Conservation (phyloP, 2,797 vertebrate genomes). For the Otus scops region DNA sequence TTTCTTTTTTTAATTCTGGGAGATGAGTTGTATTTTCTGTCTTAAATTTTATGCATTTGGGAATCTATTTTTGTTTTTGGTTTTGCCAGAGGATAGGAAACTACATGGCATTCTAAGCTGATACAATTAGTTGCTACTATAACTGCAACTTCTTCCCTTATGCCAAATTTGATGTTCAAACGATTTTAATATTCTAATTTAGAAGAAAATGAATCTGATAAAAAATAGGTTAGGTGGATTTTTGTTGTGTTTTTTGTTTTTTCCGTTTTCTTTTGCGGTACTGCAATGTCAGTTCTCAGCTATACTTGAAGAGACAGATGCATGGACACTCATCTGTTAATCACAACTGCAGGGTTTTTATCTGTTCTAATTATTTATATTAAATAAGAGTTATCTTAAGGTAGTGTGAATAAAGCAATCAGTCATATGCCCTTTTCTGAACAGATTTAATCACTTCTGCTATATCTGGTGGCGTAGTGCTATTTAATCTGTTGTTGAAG, state of each 20-base stretch:
- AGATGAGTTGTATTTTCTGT: neutral
- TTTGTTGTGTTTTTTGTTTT: neutral
- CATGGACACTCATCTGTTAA: neutral
- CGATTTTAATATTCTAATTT: neutral
- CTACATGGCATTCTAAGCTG: neutral
- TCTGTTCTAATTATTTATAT: neutral
- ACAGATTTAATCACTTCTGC: neutral
- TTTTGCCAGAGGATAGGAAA: neutral
- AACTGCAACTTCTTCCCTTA: neutral
- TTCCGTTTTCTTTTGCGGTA: neutral
- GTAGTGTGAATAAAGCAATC: neutral
- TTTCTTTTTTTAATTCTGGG: neutral
- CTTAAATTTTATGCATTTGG: neutral
- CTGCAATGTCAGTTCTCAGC: neutral
- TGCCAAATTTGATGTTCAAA: neutral
- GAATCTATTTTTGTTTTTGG: neutral
- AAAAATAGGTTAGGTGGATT: neutral
- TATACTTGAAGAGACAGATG: neutral
- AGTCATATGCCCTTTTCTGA: neutral
- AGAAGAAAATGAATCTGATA: neutral
- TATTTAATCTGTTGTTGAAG: neutral
- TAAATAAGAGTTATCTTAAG: neutral
- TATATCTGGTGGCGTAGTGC: neutral
- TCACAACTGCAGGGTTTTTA: neutral
- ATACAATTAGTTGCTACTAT: neutral